phyloP scores from a whole-genome alignment of 2,797 vertebrate genomes.

The Trachurus trachurus region DNA sequence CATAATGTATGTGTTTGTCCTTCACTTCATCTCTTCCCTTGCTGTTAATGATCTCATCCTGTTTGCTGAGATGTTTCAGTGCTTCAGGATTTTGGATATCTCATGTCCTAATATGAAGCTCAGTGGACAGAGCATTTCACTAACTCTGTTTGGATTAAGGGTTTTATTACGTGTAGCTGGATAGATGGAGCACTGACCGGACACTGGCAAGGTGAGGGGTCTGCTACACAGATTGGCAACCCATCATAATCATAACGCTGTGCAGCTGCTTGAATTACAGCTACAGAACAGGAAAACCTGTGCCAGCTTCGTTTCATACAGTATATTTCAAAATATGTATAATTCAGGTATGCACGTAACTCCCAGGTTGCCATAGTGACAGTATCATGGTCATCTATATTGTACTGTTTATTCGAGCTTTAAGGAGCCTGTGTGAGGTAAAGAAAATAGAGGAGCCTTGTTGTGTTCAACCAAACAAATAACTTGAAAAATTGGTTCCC shows the following conservation, averaged over 20 bases:
- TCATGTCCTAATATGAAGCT: conserved; percentile 51
- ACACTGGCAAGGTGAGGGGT: conserved; percentile 51
- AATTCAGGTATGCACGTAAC: conserved; percentile 6
- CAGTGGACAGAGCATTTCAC: conserved; percentile 37
- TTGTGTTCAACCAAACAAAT: background rate
- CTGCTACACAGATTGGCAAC: background rate
- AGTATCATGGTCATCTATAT: background rate
- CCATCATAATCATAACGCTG: background rate
- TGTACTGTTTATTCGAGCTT: background rate
- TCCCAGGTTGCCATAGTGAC: conserved; percentile 7
- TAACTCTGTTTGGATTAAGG: conserved; percentile 63
- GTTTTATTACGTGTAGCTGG: conserved; percentile 66
- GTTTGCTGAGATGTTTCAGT: conserved; percentile 54
- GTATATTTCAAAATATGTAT: conserved; percentile 11
- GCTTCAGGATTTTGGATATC: conserved; percentile 34
- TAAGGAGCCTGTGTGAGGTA: background rate
- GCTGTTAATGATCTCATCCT: conserved; percentile 24
- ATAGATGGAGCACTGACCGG: conserved; percentile 53
- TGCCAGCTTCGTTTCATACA: background rate
- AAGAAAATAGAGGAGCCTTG: background rate
- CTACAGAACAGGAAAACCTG: conserved; percentile 3
- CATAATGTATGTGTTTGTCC: conserved; percentile 41
- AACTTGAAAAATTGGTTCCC: too few species aligned
- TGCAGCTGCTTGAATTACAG: conserved; percentile 53
- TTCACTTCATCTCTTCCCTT: conserved; percentile 35